Conservation (phyloP, 2,888 invertebrate species). For the Itoplectis maculator region DNA sequence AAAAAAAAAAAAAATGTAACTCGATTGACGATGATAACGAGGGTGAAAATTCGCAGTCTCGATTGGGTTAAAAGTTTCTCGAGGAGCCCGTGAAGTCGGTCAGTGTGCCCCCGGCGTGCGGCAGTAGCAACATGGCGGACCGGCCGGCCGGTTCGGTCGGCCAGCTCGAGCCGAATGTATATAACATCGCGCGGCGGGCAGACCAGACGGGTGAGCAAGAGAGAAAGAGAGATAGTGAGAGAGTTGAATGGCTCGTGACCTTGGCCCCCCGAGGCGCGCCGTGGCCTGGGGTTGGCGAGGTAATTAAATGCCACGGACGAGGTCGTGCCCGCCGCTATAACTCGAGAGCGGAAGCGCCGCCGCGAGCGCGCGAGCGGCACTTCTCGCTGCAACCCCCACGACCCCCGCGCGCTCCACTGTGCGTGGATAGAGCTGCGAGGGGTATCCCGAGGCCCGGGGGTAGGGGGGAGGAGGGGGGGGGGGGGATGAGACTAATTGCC, state of each 20-base stretch:
- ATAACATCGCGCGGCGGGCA: constrained; percentile 63
- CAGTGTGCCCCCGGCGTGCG: constrained; percentile 79
- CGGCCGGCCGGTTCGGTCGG: background rate
- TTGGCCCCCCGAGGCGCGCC: constrained; percentile 82
- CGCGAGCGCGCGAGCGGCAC: too few species aligned
- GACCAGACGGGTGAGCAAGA: constrained; percentile 66
- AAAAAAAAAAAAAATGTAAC: background rate
- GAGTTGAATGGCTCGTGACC: constrained; percentile 83
- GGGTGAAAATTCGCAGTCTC: constrained; percentile 57
- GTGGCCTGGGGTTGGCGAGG: constrained; percentile 80
- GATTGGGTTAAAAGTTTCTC: constrained; percentile 62
- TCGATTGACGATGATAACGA: constrained; percentile 28
- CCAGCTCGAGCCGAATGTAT: constrained; percentile 74
- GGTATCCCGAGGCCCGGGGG: too few species aligned
- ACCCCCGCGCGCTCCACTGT: constrained; percentile 31
- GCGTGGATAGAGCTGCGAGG: constrained; percentile 77
- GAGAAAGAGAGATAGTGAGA: too few species aligned
- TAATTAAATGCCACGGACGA: constrained; percentile 84
- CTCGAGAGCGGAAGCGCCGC: constrained; percentile 73
- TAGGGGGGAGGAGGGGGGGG: too few species aligned
- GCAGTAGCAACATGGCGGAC: constrained; percentile 63
- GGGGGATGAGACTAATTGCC: constrained; percentile 83
- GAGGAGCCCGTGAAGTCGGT: constrained; percentile 81
- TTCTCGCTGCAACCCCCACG: constrained; percentile 59
- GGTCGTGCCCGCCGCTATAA: constrained; percentile 76